Percentiles rank a stretch among this genome's conserved stretches.
phyloP scores from a whole-genome alignment of 2,888 invertebrate species.

The Cerastis leucographa region DNA sequence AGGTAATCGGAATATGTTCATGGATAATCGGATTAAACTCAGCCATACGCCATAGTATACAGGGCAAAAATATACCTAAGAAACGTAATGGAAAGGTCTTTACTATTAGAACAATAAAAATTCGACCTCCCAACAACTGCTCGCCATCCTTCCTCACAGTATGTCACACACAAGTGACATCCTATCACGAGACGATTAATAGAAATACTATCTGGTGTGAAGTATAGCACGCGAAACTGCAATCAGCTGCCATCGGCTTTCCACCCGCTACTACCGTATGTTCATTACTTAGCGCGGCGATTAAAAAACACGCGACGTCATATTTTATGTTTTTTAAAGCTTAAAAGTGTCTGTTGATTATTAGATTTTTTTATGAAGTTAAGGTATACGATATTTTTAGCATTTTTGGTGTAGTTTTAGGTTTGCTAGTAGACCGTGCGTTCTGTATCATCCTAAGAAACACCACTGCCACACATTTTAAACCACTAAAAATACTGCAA shows the following conservation, averaged over 20 bases:
- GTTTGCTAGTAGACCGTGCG: not conserved
- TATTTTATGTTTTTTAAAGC: conserved; percentile 27
- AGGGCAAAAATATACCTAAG: not conserved
- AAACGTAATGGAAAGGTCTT: not conserved
- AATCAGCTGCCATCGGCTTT: conserved; percentile 73
- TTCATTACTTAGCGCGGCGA: conserved; percentile 57
- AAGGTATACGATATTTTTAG: not conserved
- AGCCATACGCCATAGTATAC: not conserved
- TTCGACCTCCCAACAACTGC: not conserved
- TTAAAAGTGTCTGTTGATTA: conserved; percentile 32
- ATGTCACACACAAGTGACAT: conserved; percentile 66
- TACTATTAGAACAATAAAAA: not conserved
- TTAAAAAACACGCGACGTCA: conserved; percentile 62
- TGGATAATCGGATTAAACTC: not conserved
- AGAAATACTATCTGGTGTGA: conserved; percentile 76
- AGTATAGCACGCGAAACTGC: conserved; percentile 74
- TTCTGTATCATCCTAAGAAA: not conserved
- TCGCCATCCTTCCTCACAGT: conserved; percentile 1
- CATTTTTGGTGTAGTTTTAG: not conserved
- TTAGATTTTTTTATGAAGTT: not conserved
- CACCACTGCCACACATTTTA: not conserved
- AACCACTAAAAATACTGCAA: not conserved
- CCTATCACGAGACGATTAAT: conserved; percentile 74
- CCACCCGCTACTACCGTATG: conserved; percentile 45
- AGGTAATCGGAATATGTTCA: not conserved